These are phyloP conservation scores for Papilio gigon DNA, from an alignment of 2,888 invertebrate species.

Conservation along the genomic window DNA sequence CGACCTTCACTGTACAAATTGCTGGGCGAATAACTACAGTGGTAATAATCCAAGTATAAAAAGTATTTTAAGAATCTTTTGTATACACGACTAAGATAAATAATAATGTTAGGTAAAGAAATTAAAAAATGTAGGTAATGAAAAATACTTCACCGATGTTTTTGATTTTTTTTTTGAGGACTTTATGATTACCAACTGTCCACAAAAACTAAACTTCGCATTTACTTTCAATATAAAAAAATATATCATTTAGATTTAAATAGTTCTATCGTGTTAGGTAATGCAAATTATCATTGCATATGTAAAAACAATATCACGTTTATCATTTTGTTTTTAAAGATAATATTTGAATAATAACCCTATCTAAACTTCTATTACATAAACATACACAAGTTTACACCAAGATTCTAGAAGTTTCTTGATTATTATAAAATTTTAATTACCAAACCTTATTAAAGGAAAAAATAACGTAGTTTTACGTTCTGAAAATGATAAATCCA, in stretches of 20 bases:
- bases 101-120: not conserved
- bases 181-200: no score
- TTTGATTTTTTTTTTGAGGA: no score
- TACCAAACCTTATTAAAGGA: not conserved
- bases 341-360: conserved; percentile 21
- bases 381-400: not conserved
- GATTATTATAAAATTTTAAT: not conserved
- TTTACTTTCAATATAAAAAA: not conserved
- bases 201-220: not conserved
- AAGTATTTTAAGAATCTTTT: not conserved
- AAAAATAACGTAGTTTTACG: no score
- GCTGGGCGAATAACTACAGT: not conserved
- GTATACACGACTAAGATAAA: not conserved
- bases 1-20: conserved; percentile 13
- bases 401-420: conserved; percentile 1
- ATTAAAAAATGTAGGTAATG: not conserved
- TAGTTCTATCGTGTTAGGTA: conserved; percentile 2
- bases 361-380: conserved; percentile 14
- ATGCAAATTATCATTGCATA: not conserved
- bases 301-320: conserved; percentile 15
- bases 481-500: no score
- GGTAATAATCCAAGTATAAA: not conserved
- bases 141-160: no score
- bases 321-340: conserved; percentile 18
- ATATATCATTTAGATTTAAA: not conserved